phyloP scores from a whole-genome alignment of 2,113 vertebrate species.

The Leptodactylus fuscus region DNA sequence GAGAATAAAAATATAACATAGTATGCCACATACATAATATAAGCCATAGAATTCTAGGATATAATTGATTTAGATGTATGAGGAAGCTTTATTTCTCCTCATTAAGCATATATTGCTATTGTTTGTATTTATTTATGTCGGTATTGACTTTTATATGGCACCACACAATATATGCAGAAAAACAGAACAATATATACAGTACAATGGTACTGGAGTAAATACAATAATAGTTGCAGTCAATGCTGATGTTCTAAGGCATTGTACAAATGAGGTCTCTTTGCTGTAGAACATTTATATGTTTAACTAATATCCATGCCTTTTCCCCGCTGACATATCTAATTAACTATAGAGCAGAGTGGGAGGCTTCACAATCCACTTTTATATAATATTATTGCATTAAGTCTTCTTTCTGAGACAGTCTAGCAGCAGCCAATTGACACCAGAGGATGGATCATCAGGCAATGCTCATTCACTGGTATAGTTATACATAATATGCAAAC shows the following conservation, averaged over 20 bases:
- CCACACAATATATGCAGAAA: conserved; percentile 8
- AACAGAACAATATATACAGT: conserved; percentile 35
- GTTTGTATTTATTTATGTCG: conserved; percentile 46
- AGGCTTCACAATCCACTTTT: conserved; percentile 26
- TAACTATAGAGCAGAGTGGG: conserved; percentile 27
- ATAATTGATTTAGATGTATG: conserved; percentile 17
- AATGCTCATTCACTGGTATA: neutral
- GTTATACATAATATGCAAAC: neutral
- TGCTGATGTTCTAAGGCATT: conserved; percentile 10
- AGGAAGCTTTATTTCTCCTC: neutral
- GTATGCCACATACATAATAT: neutral
- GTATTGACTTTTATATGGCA: conserved; percentile 30
- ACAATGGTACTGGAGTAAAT: conserved; percentile 26
- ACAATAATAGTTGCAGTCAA: conserved; percentile 26
- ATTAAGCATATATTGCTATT: conserved; percentile 17
- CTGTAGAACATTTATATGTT: conserved; percentile 26
- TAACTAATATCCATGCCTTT: conserved; percentile 24
- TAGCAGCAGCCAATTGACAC: conserved; percentile 12
- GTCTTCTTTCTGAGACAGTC: conserved; percentile 22
- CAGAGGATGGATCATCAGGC: conserved; percentile 1
- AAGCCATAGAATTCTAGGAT: no score
- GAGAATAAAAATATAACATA: neutral
- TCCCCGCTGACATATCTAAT: conserved; percentile 33
- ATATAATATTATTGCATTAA: conserved; percentile 32
- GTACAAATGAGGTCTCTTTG: neutral